These are phyloP conservation scores for Silurus glanis DNA, from an alignment of 2,113 vertebrate species.

Conservation along the genomic window DNA sequence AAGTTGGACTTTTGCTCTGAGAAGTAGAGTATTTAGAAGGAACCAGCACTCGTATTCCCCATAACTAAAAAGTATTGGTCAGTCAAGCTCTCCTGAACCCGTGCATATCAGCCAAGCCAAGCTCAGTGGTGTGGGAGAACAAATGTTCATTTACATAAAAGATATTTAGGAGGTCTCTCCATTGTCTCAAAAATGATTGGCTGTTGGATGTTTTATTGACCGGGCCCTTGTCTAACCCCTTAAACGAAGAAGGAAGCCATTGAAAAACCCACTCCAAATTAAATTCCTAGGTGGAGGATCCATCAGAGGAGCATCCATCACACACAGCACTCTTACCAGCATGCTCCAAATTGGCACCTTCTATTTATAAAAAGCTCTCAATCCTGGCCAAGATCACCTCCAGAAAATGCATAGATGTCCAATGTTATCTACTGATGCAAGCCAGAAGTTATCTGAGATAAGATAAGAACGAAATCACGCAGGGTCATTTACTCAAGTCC, in stretches of 20 bases:
- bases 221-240: neutral
- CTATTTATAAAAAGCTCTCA: neutral
- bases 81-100: no score
- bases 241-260: neutral
- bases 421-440: neutral
- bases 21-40: neutral
- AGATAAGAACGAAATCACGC: neutral
- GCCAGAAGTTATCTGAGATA: neutral
- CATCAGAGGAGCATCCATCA: neutral
- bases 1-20: neutral
- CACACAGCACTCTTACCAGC: neutral
- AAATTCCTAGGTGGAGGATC: neutral
- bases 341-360: neutral
- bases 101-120: neutral
- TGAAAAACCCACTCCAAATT: neutral
- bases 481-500: neutral
- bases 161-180: no score
- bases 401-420: neutral
- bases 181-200: neutral
- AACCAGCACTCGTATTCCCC: neutral
- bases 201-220: neutral
- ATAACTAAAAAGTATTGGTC: neutral
- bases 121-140: neutral
- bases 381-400: neutral
- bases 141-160: neutral